Evolutionary conservation across 2,888 invertebrate species (phyloP), one percentile per base, ranked within the genome.

Genomic region (Pteria penguin): DNA sequence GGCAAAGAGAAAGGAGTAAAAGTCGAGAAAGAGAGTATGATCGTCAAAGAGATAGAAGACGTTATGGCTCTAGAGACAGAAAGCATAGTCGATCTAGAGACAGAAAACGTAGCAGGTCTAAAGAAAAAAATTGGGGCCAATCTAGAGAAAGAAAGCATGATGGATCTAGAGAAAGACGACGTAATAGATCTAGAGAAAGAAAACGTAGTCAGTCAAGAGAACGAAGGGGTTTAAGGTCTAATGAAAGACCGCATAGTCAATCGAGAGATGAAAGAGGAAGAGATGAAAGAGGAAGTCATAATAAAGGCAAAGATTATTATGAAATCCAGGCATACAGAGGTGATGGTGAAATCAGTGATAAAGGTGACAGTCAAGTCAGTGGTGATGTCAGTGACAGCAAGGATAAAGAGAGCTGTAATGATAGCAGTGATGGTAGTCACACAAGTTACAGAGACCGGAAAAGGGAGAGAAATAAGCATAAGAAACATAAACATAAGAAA

Each of bases 401-500:
- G n/a, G n/a, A n/a, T n/a, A n/a, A n/a, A n/a, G n/a, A n/a, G n/a
- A n/a, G n/a, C n/a, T n/a, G n/a, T n/a, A n/a, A n/a, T n/a, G n/a
- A 45, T 45, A 14, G 18, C 45, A 45, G 45, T 45, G 45, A 45
- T 45, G 18, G 45, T 45, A 18, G 18, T 45, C 45, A 57, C 32
- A 54, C 57, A 33, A 57, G 57, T 8, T 29, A 31, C 4, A 55
- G 18, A 18, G 57, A 29, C n/a, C 27, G 31, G 8, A n/a, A n/a
- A n/a, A n/a, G n/a, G n/a, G 14, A 60, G 22, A 60, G 27, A 26
- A 63, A 36, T 29, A 63, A 31, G 22, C 63, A 33, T 24, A 63
- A 63, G 11, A 70, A 70, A 45, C 70, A 70, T 31, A 70, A 60
- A 45, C 69, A 60, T 26, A 69, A 70, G 31, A 57, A 68, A 24